Evolutionary conservation across 2,888 invertebrate genomes (phyloP).

Genomic region (Bombyx huttoni): DNA sequence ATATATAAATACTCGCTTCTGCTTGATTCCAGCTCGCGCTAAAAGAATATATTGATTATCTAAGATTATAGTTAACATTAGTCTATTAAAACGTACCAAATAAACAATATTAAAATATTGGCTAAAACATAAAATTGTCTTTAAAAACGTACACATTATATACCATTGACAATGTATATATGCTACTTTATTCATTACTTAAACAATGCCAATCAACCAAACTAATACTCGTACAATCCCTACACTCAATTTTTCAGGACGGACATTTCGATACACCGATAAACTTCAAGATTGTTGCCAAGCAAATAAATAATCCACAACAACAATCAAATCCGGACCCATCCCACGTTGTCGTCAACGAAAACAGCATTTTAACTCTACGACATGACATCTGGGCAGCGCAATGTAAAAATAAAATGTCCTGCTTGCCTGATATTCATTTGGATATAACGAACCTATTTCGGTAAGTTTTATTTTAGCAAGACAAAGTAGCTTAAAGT

Average conservation of each 20-base stretch:
- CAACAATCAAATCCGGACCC: slow-evolving; percentile 5
- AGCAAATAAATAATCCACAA: slow-evolving; percentile 14
- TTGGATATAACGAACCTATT: slow-evolving; percentile 9
- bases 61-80: too few species aligned
- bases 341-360: slow-evolving; percentile 20
- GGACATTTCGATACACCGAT: slow-evolving; percentile 23
- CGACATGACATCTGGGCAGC: slow-evolving; percentile 13
- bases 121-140: too few species aligned
- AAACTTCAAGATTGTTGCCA: slow-evolving; percentile 17
- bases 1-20: too few species aligned
- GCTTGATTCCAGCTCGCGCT: too few species aligned
- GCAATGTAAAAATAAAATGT: slow-evolving; percentile 16
- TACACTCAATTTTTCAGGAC: slow-evolving; percentile 7
- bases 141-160: too few species aligned
- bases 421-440: slow-evolving; percentile 14
- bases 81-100: too few species aligned
- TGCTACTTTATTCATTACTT: too few species aligned
- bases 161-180: too few species aligned
- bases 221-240: too few species aligned
- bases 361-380: slow-evolving; percentile 13
- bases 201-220: too few species aligned
- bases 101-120: too few species aligned
- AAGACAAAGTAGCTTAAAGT: neutral
- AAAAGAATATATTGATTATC: too few species aligned
- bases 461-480: slow-evolving; percentile 8